Evolutionary conservation across 2,888 invertebrate species (phyloP).

Genomic region (Campaea margaritaria): DNA sequence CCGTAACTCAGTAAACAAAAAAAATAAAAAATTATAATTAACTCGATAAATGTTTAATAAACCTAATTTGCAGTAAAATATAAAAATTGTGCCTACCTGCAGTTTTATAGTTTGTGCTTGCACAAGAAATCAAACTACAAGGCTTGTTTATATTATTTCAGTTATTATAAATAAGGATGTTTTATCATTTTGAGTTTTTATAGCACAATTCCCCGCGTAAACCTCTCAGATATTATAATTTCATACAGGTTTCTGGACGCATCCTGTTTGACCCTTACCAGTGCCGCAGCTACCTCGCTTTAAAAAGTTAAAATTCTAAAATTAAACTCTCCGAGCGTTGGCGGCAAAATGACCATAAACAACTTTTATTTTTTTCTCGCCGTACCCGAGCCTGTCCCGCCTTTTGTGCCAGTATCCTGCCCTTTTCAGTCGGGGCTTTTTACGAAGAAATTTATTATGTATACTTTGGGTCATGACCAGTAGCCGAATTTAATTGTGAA

Average conservation of each 20-base stretch:
- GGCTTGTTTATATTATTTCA: too few species aligned
- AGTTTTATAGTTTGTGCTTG: too few species aligned
- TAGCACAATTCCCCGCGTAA: neutral
- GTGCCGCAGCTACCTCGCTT: slow-evolving; percentile 43
- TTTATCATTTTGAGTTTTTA: too few species aligned
- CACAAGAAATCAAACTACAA: too few species aligned
- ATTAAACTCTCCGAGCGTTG: slow-evolving; percentile 77
- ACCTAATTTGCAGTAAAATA: too few species aligned
- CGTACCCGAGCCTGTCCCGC: slow-evolving; percentile 65
- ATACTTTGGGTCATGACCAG: slow-evolving; percentile 82
- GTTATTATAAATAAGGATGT: too few species aligned
- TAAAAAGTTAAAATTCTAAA: slow-evolving; percentile 71
- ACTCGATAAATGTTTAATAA: too few species aligned
- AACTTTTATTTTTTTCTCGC: slow-evolving; percentile 73
- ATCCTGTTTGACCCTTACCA: slow-evolving; percentile 31
- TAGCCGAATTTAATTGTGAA: slow-evolving; percentile 84
- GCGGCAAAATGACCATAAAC: slow-evolving; percentile 82
- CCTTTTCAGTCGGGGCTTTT: slow-evolving; percentile 82
- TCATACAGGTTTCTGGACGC: slow-evolving; percentile 39
- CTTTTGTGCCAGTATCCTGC: slow-evolving; percentile 80
- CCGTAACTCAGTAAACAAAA: too few species aligned
- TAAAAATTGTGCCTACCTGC: too few species aligned
- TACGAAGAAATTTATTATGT: slow-evolving; percentile 84
- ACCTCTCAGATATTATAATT: slow-evolving; percentile 19
- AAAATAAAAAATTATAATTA: too few species aligned